Conservation (phyloP, 2,888 invertebrate species). For the Tetropium fuscum region DNA sequence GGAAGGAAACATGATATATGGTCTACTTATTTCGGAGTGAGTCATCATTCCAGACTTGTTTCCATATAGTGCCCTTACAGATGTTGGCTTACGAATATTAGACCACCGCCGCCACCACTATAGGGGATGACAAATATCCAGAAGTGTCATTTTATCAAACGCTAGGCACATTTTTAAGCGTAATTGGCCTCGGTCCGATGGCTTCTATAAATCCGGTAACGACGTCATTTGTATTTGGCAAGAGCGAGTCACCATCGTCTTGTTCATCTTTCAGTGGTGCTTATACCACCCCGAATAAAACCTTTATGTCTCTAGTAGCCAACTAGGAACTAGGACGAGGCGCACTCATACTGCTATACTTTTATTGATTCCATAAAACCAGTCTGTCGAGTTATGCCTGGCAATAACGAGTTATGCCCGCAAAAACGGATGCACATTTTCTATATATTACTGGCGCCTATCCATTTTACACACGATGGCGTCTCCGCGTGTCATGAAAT, state of each 20-base stretch:
- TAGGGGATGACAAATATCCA: conserved; percentile 54
- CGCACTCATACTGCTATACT: background rate
- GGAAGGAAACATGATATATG: conserved; percentile 30
- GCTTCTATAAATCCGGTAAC: conserved; percentile 49
- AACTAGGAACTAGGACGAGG: conserved; percentile 21
- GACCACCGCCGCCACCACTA: conserved; percentile 41
- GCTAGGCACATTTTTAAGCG: conserved; percentile 49
- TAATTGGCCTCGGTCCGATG: conserved; percentile 49
- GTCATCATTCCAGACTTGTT: conserved; percentile 32
- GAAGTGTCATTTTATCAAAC: conserved; percentile 52
- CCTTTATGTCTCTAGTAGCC: conserved; percentile 21
- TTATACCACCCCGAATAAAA: conserved; percentile 40
- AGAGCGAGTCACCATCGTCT: conserved; percentile 45
- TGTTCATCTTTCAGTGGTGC: conserved; percentile 46
- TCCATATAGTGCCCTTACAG: conserved; percentile 43
- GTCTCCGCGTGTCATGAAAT: too few species aligned
- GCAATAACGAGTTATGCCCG: background rate
- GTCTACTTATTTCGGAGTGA: conserved; percentile 29
- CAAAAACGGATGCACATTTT: too few species aligned
- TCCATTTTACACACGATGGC: too few species aligned
- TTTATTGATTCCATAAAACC: conserved; percentile 4
- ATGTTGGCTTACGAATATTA: conserved; percentile 50
- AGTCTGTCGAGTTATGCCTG: background rate
- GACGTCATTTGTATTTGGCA: conserved; percentile 56
- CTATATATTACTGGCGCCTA: too few species aligned